Conservation (phyloP, 2,113 vertebrate genomes). For the Bufo gargarizans region DNA sequence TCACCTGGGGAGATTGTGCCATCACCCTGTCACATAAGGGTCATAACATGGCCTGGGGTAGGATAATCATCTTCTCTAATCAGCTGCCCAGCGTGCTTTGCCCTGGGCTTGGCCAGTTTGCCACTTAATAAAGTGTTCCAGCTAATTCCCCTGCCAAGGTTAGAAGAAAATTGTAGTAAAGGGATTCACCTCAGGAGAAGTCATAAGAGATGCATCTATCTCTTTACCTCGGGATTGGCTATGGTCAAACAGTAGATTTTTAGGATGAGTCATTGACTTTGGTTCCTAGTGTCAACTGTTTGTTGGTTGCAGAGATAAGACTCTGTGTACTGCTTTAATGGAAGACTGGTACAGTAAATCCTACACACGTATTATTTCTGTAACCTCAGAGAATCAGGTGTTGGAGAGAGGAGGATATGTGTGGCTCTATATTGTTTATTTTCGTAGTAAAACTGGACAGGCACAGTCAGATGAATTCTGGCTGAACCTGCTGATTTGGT, state of each 20-base stretch:
- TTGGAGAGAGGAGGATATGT: no score
- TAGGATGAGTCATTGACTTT: background rate
- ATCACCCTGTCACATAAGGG: no score
- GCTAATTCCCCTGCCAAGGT: background rate
- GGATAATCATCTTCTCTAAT: conserved; percentile 1
- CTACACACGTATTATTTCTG: background rate
- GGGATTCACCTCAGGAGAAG: background rate
- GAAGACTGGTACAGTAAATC: background rate
- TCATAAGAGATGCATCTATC: background rate
- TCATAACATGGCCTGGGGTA: background rate
- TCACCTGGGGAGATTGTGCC: no score
- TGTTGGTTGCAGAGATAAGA: background rate
- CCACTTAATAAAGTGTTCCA: background rate
- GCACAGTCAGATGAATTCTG: no score
- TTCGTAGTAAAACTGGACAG: no score
- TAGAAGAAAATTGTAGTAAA: background rate
- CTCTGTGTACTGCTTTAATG: background rate
- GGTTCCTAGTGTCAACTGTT: background rate
- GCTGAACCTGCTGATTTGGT: no score
- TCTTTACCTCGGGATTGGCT: background rate
- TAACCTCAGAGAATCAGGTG: background rate
- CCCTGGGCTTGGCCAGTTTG: background rate
- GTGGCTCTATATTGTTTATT: no score
- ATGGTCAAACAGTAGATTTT: background rate
- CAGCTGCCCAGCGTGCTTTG: background rate